A percentile compares a stretch with the other conserved stretches of the same genome.
Conservation (phyloP, 2,888 invertebrate species). For the Nasonia oneida region DNA sequence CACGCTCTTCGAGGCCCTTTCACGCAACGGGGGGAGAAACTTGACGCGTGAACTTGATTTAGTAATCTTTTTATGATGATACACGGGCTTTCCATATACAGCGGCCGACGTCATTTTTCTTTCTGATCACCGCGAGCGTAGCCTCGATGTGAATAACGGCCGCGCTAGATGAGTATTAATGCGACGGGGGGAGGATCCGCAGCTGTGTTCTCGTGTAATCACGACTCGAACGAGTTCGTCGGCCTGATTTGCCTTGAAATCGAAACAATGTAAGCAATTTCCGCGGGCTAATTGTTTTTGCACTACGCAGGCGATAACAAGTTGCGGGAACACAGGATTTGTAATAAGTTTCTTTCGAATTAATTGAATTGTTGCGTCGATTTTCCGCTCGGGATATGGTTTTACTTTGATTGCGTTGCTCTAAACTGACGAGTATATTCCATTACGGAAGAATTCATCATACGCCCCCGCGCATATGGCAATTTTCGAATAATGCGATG, state of each 20-base stretch:
- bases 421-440: neutral
- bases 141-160: neutral
- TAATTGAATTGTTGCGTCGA: neutral
- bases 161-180: neutral
- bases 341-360: neutral
- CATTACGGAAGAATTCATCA: too few relatives aligned
- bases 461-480: too few relatives aligned
- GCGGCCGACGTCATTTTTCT: neutral
- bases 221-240: too few relatives aligned
- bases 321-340: neutral
- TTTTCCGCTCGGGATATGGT: neutral
- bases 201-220: neutral
- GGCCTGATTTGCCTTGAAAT: neutral
- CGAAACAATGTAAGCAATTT: neutral
- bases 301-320: neutral
- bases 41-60: slow-evolving; percentile 34
- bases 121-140: neutral
- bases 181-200: neutral
- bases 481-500: too few relatives aligned
- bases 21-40: neutral
- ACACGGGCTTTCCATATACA: neutral
- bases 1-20: slow-evolving; percentile 25
- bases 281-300: neutral
- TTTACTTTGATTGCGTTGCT: neutral
- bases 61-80: slow-evolving; percentile 23